phyloP scores from a whole-genome alignment of 92 coral and sea anemone species.

The Parazoanthus swiftii region DNA sequence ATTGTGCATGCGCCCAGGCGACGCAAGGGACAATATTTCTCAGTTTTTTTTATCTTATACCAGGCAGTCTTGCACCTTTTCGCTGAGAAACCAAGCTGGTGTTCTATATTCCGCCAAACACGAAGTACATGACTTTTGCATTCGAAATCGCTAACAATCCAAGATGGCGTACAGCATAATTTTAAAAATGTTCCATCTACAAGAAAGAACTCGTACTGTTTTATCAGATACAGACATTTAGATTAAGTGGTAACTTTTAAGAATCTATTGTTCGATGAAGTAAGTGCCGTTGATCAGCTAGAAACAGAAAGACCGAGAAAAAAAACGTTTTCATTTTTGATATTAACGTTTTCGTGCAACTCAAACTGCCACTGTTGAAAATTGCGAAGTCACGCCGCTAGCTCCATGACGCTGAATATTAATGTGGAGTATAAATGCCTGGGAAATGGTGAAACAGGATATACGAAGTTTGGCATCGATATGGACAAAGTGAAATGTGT shows the following conservation, averaged over 20 bases:
- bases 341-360: not conserved
- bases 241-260: no score
- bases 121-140: not conserved
- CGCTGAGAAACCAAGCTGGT: no score
- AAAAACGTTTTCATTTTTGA: no score
- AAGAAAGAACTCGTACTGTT: not conserved
- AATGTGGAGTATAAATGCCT: conserved; percentile 30
- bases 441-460: conserved; percentile 24
- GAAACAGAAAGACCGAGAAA: not conserved
- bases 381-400: no score
- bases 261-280: not conserved
- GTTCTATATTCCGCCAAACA: not conserved
- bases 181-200: not conserved
- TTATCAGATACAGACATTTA: not conserved
- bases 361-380: not conserved
- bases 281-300: not conserved
- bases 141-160: not conserved
- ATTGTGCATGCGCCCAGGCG: no score
- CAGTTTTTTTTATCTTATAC: no score
- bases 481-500: conserved; percentile 26
- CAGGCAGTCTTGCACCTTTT: no score
- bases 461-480: conserved; percentile 9
- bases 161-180: not conserved
- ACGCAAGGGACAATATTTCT: no score
- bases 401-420: conserved; percentile 4